A percentile compares a stretch with the other conserved stretches of the same genome.
phyloP scores from a whole-genome alignment of 2,797 vertebrate genomes.

The Coranthus polyacanthus region DNA sequence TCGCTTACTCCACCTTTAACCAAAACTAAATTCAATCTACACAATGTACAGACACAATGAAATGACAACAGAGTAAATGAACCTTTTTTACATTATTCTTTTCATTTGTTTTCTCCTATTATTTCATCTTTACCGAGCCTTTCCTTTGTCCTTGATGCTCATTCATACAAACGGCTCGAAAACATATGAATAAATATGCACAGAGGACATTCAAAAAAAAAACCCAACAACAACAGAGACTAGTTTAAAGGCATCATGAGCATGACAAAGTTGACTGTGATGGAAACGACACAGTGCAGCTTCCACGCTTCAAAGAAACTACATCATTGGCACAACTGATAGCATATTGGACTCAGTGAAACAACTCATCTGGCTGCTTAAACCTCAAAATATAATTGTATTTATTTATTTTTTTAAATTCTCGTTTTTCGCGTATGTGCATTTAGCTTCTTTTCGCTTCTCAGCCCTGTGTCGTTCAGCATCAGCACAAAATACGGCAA shows the following conservation, averaged over 20 bases:
- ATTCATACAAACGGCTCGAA: constrained; percentile 33
- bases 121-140: constrained; percentile 8
- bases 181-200: constrained; percentile 26
- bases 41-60: constrained; percentile 3
- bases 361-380: constrained; percentile 29
- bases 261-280: constrained; percentile 27
- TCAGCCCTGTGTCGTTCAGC: constrained; percentile 52
- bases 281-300: constrained; percentile 23
- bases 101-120: too few species aligned
- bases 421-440: background rate
- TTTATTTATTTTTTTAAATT: constrained; percentile 1
- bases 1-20: too few species aligned
- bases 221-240: too few species aligned
- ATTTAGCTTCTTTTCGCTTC: constrained; percentile 45
- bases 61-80: background rate
- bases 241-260: constrained; percentile 43
- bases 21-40: background rate
- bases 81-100: too few species aligned
- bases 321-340: constrained; percentile 28
- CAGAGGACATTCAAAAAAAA: background rate
- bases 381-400: constrained; percentile 29
- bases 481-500: constrained; percentile 61
- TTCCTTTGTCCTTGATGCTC: constrained; percentile 7
- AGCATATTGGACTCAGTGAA: constrained; percentile 27
- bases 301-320: constrained; percentile 6